Evolutionary conservation across 2,113 vertebrate species (phyloP), one percentile per base, ranked within the genome.

Genomic region (Archilochus colubris): DNA sequence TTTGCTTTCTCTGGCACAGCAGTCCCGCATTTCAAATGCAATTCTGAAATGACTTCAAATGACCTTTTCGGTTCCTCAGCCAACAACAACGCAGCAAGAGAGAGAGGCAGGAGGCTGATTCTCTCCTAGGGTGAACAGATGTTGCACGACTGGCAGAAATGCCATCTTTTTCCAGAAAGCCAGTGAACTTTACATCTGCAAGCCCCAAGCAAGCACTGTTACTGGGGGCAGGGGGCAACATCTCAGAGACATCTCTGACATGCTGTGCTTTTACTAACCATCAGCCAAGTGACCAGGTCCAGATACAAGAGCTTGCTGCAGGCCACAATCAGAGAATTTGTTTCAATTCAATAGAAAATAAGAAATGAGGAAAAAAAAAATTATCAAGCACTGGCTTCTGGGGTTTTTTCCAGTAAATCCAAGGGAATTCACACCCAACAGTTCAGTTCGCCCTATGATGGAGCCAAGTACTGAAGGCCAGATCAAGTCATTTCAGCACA

Each of bases 1-100:
- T 74, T 57, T 82, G 78, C 89, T 94, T 94, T 95, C 85, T 78
- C 82, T 83, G 57, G 66, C 82, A 83, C 6, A 0, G 61, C 5
- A 1, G 36, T 73, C 57, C 73, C 51, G 82, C 9, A 2, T 94
- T 93, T 94, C 81, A 95, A 95, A 82, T 28, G 28, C 62, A 86
- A 46, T 50, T 88, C 95, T 90, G 88, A 95, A 95, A 93, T 78
- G 9, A 95, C 86, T 96, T 95, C 66, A 95, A 78, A 93, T 88
- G 85, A 91, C 93, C 79, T 83, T 83, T 74, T 58, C 0, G 10
- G 44, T 62, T 93, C 86, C 58, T 93, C 38, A 43, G 93, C 90
- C 95, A 96, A 95, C 66, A 96, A 89, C 50, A 95, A 77, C 23
- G 0, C 70, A 80, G 80, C 13, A 2, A 1, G 0, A 88, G 76